Evolutionary conservation across 1,140 invertebrate species (phyloP).

Genomic region (Aporrectodea caliginosa): DNA sequence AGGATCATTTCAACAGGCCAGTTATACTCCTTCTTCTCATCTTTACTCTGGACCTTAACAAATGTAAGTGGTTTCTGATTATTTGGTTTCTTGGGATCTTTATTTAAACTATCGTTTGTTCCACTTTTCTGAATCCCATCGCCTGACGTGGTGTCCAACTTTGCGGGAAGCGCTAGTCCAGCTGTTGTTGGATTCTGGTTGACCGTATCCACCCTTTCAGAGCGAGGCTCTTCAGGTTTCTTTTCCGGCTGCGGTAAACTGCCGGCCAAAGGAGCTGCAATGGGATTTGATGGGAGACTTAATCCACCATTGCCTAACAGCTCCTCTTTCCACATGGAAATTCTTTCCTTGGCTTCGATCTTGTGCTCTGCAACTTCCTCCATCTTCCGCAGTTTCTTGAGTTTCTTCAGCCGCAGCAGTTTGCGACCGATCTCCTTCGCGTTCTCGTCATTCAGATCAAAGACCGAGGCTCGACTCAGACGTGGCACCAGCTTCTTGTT

Average conservation of each 20-base stretch:
- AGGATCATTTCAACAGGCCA: slow-evolving; percentile 35
- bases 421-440: neutral
- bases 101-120: neutral
- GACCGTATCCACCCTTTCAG: neutral
- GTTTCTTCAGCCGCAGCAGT: neutral
- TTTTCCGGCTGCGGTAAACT: too few relatives aligned
- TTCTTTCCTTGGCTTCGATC: neutral
- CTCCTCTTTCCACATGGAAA: neutral
- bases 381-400: neutral
- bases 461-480: neutral
- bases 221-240: neutral
- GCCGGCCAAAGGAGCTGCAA: neutral
- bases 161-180: neutral
- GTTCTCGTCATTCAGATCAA: neutral
- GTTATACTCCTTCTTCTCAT: slow-evolving; percentile 19
- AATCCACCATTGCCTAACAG: neutral
- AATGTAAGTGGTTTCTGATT: neutral
- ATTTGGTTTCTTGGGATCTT: too few relatives aligned
- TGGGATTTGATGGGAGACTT: neutral
- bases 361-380: neutral
- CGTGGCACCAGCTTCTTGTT: neutral
- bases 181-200: neutral
- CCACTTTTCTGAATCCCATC: neutral
- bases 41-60: neutral
- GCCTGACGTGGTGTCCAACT: neutral